A percentile compares a stretch with the other conserved stretches of the same genome.
Conservation (phyloP, 1,140 invertebrate genomes). For the Drosophila littoralis region DNA sequence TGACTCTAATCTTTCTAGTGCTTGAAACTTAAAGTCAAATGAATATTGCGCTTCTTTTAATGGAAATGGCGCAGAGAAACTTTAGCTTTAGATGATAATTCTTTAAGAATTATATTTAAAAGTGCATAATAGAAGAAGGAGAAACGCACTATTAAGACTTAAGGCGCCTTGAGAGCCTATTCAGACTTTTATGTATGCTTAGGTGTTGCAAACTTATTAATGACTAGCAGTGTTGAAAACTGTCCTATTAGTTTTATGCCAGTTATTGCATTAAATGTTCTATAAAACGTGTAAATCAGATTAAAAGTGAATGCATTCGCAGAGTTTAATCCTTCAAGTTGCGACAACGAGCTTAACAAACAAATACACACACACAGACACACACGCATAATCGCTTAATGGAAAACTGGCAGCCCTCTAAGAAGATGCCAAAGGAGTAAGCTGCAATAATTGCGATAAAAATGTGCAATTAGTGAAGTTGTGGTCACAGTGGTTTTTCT, state of each 20-base stretch:
- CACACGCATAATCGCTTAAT: slow-evolving; percentile 50
- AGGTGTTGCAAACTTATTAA: no score
- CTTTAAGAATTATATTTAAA: no score
- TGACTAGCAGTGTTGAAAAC: no score
- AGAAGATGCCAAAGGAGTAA: slow-evolving; percentile 49
- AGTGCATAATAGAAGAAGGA: no score
- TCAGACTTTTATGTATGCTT: no score
- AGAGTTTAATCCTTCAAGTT: slow-evolving; percentile 32
- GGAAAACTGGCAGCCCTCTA: neutral
- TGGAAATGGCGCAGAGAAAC: neutral
- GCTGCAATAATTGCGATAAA: slow-evolving; percentile 78
- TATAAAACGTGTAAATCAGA: slow-evolving; percentile 25
- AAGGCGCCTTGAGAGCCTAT: no score
- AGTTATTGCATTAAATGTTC: slow-evolving; percentile 1
- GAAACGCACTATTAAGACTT: no score
- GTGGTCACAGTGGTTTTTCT: slow-evolving; percentile 50
- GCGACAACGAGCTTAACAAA: slow-evolving; percentile 25
- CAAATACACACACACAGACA: neutral
- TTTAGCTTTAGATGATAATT: neutral
- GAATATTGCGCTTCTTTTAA: slow-evolving; percentile 11
- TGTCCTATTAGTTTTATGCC: neutral
- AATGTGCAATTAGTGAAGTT: slow-evolving; percentile 75
- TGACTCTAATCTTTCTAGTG: slow-evolving; percentile 10
- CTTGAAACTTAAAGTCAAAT: slow-evolving; percentile 1
- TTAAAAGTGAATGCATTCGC: slow-evolving; percentile 41